phyloP scores from a whole-genome alignment of 35 echinoderm and acorn worm genomes.

The Ptychodera flava region DNA sequence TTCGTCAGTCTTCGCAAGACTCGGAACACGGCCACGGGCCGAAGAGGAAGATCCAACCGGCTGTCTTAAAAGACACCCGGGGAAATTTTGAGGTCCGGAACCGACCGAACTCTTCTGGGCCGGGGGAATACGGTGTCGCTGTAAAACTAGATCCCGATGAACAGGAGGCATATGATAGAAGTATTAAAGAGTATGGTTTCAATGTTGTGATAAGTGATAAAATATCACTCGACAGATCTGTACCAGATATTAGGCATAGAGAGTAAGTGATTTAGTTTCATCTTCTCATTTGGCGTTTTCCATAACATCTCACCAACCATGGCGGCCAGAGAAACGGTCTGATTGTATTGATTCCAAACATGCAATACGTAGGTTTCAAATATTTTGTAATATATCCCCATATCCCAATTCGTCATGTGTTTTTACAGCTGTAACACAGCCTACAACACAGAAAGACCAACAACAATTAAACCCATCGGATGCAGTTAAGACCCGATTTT shows the following conservation, averaged over 20 bases:
- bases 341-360: no score
- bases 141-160: conserved; percentile 38
- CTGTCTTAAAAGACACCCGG: neutral
- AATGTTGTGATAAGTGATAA: conserved; percentile 91
- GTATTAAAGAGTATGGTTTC: conserved; percentile 80
- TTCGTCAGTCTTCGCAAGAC: neutral
- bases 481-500: no score
- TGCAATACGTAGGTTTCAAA: no score
- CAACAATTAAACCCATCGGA: no score
- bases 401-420: no score
- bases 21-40: neutral
- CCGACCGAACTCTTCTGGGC: conserved; percentile 1
- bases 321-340: no score
- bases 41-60: neutral
- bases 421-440: no score
- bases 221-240: conserved; percentile 73
- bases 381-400: no score
- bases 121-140: conserved; percentile 60
- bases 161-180: conserved; percentile 32
- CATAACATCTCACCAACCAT: no score
- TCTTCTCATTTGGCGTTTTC: no score
- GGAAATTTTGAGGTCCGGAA: neutral
- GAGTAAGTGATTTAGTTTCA: conserved; percentile 90
- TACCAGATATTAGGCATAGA: conserved; percentile 68
- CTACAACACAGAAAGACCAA: no score